Percentiles rank a stretch among this genome's conserved stretches.
Evolutionary conservation across 2,113 vertebrate genomes (phyloP).

Genomic region (Lepus americanus): DNA sequence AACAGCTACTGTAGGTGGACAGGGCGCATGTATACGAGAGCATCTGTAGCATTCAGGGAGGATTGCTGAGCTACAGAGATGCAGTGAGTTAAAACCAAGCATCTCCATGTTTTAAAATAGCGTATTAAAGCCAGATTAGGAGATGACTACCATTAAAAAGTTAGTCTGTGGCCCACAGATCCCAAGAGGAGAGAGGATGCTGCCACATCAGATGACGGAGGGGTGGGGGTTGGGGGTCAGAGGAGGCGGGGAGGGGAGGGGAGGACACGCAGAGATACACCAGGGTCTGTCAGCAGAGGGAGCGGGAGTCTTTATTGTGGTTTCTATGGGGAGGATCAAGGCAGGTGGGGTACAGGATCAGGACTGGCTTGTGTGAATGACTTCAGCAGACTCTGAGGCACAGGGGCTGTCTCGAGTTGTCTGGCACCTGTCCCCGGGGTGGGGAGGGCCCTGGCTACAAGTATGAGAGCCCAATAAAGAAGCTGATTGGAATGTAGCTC

Average conservation of each 20-base stretch:
- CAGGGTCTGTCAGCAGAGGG: no score
- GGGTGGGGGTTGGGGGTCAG: no score
- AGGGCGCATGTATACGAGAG: not conserved
- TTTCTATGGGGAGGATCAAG: not conserved
- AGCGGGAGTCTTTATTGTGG: not conserved
- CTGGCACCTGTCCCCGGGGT: not conserved
- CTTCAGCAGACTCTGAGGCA: not conserved
- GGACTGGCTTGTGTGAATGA: not conserved
- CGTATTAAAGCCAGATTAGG: not conserved
- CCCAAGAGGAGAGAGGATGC: no score
- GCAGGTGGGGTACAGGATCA: not conserved
- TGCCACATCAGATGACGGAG: no score
- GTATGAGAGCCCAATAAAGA: not conserved
- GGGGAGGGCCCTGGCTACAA: not conserved
- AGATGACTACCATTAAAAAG: no score
- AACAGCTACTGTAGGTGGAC: not conserved
- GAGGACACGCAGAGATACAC: accelerated
- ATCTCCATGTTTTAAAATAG: not conserved
- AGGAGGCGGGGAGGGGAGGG: not conserved
- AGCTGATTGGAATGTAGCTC: not conserved
- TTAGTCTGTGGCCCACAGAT: not conserved
- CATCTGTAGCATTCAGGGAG: not conserved
- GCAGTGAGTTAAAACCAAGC: not conserved
- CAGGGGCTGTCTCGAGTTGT: not conserved
- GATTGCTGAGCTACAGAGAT: not conserved